A percentile compares a stretch with the other conserved stretches of the same genome.
Evolutionary conservation across 2,113 vertebrate genomes (phyloP).

Genomic region (Leptocoma aspasia): DNA sequence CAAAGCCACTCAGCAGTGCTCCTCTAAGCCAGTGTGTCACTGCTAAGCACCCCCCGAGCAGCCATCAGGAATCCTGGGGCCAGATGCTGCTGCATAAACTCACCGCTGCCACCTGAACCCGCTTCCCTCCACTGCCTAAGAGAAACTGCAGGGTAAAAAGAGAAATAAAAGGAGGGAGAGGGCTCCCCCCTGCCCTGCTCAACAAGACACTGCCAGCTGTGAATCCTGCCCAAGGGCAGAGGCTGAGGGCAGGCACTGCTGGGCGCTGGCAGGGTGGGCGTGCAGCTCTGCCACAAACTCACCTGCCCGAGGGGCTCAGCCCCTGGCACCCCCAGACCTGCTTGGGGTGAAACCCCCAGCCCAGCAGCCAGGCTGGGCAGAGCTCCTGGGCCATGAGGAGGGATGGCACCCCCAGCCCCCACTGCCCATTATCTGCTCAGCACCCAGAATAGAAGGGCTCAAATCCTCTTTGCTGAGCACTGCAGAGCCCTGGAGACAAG

Average conservation of each 20-base stretch:
- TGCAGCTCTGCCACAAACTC: not conserved
- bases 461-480: conserved; percentile 18
- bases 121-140: not conserved
- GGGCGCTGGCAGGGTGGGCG: fast-evolving
- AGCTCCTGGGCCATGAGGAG: fast-evolving
- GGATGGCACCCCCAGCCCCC: not conserved
- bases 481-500: not conserved
- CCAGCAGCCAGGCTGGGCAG: not conserved
- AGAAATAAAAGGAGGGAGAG: not conserved
- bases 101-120: not conserved
- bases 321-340: fast-evolving
- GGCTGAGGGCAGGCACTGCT: not conserved
- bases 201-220: not conserved
- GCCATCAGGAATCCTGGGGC: not conserved
- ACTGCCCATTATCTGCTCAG: not conserved
- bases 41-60: conserved; percentile 49
- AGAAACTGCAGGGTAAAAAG: not conserved
- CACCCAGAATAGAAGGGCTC: not conserved
- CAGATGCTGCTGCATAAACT: conserved; percentile 40
- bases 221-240: not conserved
- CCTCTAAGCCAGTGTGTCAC: not conserved
- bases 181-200: not conserved
- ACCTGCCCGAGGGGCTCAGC: not conserved
- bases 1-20: conserved; percentile 39
- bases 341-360: not conserved